Percentiles rank a stretch among this genome's conserved stretches.
Conservation (phyloP, 2,113 vertebrate genomes). For the Meriones unguiculatus region DNA sequence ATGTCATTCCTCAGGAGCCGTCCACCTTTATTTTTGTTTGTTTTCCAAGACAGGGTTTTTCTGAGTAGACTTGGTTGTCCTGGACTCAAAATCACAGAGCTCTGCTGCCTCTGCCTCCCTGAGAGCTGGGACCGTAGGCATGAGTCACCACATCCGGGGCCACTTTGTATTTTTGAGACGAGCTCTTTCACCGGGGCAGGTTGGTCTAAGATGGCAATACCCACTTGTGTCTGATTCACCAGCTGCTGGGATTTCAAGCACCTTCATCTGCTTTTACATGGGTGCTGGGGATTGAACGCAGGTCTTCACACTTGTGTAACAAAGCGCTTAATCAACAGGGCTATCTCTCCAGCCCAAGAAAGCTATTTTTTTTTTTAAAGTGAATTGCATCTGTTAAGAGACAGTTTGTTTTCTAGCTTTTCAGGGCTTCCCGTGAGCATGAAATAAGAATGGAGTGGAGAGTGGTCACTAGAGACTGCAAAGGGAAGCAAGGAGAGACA, state of each 20-base stretch:
- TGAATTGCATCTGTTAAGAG: conserved; percentile 38
- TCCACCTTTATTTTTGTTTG: no score
- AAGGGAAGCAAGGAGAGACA: not conserved
- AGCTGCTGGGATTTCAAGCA: not conserved
- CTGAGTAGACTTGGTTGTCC: no score
- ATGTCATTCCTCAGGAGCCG: not conserved
- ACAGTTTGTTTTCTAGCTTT: conserved; percentile 27
- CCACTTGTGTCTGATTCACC: not conserved
- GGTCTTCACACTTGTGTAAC: not conserved
- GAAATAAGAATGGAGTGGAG: not conserved
- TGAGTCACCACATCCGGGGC: no score
- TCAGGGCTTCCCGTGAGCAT: conserved; percentile 26
- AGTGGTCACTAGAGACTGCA: not conserved
- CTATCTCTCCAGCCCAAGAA: not conserved
- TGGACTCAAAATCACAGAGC: no score
- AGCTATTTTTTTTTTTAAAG: not conserved
- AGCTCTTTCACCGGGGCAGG: not conserved
- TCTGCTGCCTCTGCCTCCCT: no score
- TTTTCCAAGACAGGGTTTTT: no score
- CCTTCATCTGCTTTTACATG: not conserved
- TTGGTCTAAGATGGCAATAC: not conserved
- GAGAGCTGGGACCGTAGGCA: no score
- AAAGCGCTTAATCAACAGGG: not conserved
- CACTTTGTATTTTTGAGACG: not conserved
- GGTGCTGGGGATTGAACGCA: not conserved